These are phyloP conservation scores for Ethmia dodecea DNA, from an alignment of 2,888 invertebrate genomes.

Conservation along the genomic window DNA sequence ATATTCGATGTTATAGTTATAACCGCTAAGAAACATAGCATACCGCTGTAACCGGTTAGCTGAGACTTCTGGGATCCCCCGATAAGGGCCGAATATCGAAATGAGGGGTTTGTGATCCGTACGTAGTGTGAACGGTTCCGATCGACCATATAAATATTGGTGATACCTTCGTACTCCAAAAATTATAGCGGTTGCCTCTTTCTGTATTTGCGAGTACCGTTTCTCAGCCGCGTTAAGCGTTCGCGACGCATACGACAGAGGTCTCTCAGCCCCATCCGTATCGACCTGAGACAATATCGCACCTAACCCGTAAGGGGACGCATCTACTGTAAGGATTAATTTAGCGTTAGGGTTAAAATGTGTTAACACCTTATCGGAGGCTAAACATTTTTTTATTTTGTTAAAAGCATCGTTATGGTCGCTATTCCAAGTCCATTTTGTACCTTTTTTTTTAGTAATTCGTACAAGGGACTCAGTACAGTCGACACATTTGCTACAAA, in stretches of 20 bases:
- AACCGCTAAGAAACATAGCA: constrained; percentile 6
- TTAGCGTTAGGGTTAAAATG: background rate
- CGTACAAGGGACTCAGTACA: background rate
- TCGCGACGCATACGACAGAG: constrained; percentile 9
- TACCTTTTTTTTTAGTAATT: background rate
- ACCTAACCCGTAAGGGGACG: background rate
- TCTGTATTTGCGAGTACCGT: background rate
- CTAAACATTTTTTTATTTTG: background rate
- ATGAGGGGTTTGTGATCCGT: constrained; percentile 11
- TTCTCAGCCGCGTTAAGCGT: constrained; percentile 5
- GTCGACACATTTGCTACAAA: background rate
- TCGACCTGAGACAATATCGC: background rate
- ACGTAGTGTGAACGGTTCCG: constrained; percentile 5
- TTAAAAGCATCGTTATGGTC: constrained; percentile 6
- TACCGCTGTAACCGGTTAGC: constrained; percentile 11
- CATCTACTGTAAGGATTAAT: background rate
- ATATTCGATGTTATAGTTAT: constrained; percentile 9
- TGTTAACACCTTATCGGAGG: background rate
- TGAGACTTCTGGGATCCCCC: constrained; percentile 6
- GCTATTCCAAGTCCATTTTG: constrained; percentile 11
- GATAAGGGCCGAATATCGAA: constrained; percentile 4
- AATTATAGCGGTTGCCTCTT: constrained; percentile 5
- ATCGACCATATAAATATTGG: constrained; percentile 10
- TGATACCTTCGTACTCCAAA: constrained; percentile 8
- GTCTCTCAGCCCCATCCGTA: background rate